Base-by-base conservation (phyloP, 2,888 invertebrate species). In the Gortyna flavago region DNA sequence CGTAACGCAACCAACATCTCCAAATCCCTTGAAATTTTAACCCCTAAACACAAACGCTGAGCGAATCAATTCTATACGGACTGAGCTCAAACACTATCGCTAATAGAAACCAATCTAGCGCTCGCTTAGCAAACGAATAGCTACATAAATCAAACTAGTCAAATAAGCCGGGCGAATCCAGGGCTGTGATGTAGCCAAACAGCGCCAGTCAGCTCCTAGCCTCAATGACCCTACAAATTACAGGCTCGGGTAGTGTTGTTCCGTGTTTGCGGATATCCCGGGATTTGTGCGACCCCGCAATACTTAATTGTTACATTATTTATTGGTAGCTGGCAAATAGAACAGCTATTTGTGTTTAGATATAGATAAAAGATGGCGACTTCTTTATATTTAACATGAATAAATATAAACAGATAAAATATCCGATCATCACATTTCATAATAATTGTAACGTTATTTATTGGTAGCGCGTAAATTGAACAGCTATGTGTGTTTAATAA, bases 111-210 rank as follows among this genome's bases (percentile, higher is more conserved):
- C 90, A 83, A 90, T 90, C 90, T 87, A 90, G 80, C 84, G 83
- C 77, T 81, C 85, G 86, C 81, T 79, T 79, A 81, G 81, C 85
- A 87, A 85, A 79, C 79, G 81, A 77, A 82, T 78, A 87, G 88
- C 89, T 89, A 86, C 89, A 93, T 93, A 93, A 93, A 93, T 93
- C 93, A 92, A 89, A 89, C 89, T 89, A 85, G 88, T 88, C 91
- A 92, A 93, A 93, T 91, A 93, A 91, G 91, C 92, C 88, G 81
- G 75, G 79, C 84, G 86, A 83, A 87, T 84, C 88, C 85, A 85
- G 89, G 83, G 85, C 64, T 85, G 89, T 89, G 83, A 88, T 83
- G 88, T 83, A 76, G 74, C 83, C 86, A 87, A 90, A 89, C 88
- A 89, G 75, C 83, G 81, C 83, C 78, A 85, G 87, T 88, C 88